phyloP scores from a whole-genome alignment of 2,888 invertebrate genomes.

The Dendrolimus houi region DNA sequence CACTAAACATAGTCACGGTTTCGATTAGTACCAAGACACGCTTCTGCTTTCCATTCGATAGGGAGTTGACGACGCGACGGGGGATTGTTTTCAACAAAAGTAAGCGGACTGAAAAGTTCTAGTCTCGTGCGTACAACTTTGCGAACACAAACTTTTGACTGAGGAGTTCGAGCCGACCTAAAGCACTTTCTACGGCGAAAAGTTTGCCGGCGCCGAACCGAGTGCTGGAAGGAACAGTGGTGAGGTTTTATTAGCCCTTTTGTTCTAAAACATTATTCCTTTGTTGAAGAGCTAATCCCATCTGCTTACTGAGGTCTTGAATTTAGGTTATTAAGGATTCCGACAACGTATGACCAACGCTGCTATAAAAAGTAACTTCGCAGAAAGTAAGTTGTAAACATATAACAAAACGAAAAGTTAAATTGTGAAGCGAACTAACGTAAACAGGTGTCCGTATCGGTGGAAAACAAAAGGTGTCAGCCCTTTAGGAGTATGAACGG shows the following conservation, averaged over 20 bases:
- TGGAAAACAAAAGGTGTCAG: constrained; percentile 31
- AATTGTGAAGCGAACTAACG: background rate
- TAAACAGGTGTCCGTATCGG: constrained; percentile 2
- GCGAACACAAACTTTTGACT: constrained; percentile 56
- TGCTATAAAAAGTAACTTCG: constrained; percentile 2
- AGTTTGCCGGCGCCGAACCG: constrained; percentile 33
- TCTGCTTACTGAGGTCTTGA: no score
- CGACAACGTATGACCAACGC: background rate
- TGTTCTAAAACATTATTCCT: constrained; percentile 1
- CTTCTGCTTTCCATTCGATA: background rate
- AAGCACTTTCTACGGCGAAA: constrained; percentile 46
- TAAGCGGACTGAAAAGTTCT: constrained; percentile 48
- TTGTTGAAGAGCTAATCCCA: no score
- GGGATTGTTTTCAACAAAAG: constrained; percentile 52
- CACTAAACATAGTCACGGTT: no score
- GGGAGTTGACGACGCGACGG: constrained; percentile 8
- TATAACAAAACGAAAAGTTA: background rate
- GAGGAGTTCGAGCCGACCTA: constrained; percentile 53
- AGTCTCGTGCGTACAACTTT: constrained; percentile 56
- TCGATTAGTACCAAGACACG: background rate
- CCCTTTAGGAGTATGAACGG: constrained; percentile 7
- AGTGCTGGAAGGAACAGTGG: background rate
- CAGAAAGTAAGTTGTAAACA: background rate
- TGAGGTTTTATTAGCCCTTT: constrained; percentile 9
- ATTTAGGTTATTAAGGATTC: no score